Conservation (phyloP, 2,113 vertebrate species). For the Callorhinus ursinus region DNA sequence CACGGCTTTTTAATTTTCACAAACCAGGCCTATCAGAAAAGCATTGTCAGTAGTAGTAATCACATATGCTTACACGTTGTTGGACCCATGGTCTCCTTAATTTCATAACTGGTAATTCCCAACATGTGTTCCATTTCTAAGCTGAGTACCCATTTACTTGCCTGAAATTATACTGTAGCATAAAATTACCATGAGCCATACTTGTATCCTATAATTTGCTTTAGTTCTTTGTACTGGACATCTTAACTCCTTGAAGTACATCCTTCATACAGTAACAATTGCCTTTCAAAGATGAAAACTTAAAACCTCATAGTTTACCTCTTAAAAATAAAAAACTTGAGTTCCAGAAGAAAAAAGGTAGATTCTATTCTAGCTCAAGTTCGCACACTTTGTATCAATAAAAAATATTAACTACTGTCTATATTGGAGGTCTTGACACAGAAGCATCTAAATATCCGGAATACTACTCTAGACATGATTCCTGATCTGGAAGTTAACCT, state of each 20-base stretch:
- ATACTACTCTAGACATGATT: not conserved
- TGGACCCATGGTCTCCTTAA: not conserved
- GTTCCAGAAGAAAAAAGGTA: not conserved
- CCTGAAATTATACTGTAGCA: not conserved
- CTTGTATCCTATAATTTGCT: not conserved
- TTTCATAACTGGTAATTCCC: not conserved
- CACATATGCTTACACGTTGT: not conserved
- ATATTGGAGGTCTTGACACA: not conserved
- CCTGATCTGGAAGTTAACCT: not conserved
- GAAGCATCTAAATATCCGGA: not conserved
- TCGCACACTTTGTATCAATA: not conserved
- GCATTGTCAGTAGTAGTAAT: not conserved
- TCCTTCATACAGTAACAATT: not conserved
- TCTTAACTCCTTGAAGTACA: not conserved
- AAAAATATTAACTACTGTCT: not conserved
- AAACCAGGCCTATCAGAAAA: slow-evolving; percentile 8
- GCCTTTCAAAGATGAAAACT: slow-evolving; percentile 24
- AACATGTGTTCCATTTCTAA: not conserved
- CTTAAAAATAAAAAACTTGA: slow-evolving; percentile 26
- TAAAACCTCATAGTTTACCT: slow-evolving; percentile 19
- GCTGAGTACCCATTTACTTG: not conserved
- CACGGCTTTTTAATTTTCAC: not conserved
- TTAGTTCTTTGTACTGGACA: not conserved
- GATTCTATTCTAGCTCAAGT: not conserved
- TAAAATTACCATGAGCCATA: slow-evolving; percentile 27